Conservation (phyloP, 2,113 vertebrate genomes). For the Stercorarius parasiticus region DNA sequence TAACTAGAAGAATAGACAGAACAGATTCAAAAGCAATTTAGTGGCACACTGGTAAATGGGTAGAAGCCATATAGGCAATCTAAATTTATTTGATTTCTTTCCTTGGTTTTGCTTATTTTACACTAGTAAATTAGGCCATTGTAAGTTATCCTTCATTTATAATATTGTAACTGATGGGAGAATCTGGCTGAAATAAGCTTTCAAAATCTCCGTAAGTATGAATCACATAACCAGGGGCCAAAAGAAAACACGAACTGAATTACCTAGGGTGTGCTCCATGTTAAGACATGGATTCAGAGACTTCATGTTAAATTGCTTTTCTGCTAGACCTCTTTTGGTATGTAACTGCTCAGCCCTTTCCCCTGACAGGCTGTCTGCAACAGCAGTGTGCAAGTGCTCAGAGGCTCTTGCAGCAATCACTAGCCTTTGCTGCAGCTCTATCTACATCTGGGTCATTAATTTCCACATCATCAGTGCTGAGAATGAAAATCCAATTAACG, state of each 20-base stretch:
- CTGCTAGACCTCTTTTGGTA: neutral
- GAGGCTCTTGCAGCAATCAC: neutral
- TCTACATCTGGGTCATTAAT: neutral
- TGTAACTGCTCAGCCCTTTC: neutral
- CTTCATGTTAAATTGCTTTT: neutral
- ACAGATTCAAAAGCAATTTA: neutral
- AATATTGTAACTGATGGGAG: neutral
- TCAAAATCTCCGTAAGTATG: neutral
- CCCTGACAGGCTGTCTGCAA: neutral
- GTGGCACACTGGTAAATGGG: neutral
- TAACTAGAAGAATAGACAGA: neutral
- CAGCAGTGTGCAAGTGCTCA: neutral
- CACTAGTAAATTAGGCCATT: neutral
- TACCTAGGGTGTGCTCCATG: neutral
- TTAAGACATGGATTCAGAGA: neutral
- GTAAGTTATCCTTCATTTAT: neutral
- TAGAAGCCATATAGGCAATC: neutral
- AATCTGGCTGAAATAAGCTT: neutral
- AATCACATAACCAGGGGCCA: neutral
- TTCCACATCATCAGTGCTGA: neutral
- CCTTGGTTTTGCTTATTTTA: neutral
- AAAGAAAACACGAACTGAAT: neutral
- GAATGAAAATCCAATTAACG: neutral
- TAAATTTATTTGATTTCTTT: neutral
- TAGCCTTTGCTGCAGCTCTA: neutral